phyloP scores from a whole-genome alignment of 2,113 vertebrate species.

The Nothoprocta pentlandii region DNA sequence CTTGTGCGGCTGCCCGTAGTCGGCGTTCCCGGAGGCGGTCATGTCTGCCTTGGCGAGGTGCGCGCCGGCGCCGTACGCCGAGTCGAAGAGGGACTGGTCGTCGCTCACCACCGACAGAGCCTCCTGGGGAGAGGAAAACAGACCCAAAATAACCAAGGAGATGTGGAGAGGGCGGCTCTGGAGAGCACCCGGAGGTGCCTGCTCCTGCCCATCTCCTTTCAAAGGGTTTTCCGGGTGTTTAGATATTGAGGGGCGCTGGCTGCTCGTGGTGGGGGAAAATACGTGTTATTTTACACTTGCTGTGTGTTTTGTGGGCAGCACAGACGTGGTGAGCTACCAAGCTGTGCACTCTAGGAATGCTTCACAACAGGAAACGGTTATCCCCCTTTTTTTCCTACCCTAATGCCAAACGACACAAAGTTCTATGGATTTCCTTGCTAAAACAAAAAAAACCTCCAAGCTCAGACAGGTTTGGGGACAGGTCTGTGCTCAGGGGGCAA shows the following conservation, averaged over 20 bases:
- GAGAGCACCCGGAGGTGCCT: too few species aligned
- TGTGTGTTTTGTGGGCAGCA: constrained; percentile 59
- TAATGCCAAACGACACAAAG: constrained; percentile 14
- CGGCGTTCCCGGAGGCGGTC: constrained; percentile 97
- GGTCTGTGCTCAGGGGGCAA: constrained; percentile 20
- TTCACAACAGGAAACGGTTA: constrained; percentile 64
- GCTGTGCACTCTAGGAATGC: constrained; percentile 46
- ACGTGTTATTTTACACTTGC: constrained; percentile 30
- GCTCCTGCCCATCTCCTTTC: not conserved
- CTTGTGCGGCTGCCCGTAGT: constrained; percentile 97
- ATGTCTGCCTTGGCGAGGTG: constrained; percentile 97
- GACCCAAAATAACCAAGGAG: too few species aligned
- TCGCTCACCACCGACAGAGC: constrained; percentile 99
- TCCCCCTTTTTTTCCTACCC: not conserved
- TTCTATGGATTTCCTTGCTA: not conserved
- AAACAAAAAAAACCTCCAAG: not conserved
- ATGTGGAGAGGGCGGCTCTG: too few species aligned
- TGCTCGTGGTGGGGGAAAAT: constrained; percentile 41
- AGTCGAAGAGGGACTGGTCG: constrained; percentile 98
- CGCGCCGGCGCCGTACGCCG: constrained; percentile 91
- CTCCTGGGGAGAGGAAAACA: constrained; percentile 83
- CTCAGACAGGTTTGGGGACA: not conserved
- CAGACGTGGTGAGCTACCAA: constrained; percentile 1
- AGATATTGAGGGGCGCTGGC: constrained; percentile 38
- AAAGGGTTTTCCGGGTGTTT: not conserved